Evolutionary conservation across 2,113 vertebrate species (phyloP), one percentile per base, ranked within the genome.

Genomic region (Scomber japonicus): DNA sequence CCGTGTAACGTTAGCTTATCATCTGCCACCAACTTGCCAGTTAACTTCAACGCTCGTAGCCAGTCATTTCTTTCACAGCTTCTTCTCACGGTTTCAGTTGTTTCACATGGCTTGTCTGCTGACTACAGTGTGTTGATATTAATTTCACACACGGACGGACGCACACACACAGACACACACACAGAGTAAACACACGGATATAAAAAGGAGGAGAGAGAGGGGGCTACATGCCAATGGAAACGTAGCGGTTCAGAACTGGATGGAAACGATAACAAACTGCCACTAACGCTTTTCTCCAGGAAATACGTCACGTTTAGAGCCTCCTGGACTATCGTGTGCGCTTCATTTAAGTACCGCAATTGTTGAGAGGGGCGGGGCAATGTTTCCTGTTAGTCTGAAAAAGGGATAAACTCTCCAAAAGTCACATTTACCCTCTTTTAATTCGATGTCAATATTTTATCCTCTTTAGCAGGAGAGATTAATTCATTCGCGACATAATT

Each of bases 271-370:
- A 89, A 92, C 86, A 92, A 93, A 93, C 80, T 87, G 83, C 90
- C 88, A 91, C 87, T 82, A 92, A 85, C 80, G 89, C 62, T 30
- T 82, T 83, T 86, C 85, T 84, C 84, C 92, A 94, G 94, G 94
- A 95, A 95, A 91, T 95, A 94, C 94, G 94, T 95, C 94, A 95
- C 90, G 67, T 64, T 63, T 4, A 5, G 49, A 80, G 57, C 54
- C 57, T 56, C 75, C 21, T 5, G 59, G 82, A 62, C 67, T 46
- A 13, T 13, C 7, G 65, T 5, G 89, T 80, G 4, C 10, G 82
- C 61, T 90, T 48, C 75, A 84, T 90, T 87, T 77, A 49, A 0
- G 0, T 2, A 44, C 81, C 46, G 3, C 0, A 4, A 16, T 40
- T 0, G 27, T 15, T 40, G 0, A 62, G 5, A 44, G 2, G 75